phyloP scores from a whole-genome alignment of 2,888 invertebrate species.

The Auanema sp. region DNA sequence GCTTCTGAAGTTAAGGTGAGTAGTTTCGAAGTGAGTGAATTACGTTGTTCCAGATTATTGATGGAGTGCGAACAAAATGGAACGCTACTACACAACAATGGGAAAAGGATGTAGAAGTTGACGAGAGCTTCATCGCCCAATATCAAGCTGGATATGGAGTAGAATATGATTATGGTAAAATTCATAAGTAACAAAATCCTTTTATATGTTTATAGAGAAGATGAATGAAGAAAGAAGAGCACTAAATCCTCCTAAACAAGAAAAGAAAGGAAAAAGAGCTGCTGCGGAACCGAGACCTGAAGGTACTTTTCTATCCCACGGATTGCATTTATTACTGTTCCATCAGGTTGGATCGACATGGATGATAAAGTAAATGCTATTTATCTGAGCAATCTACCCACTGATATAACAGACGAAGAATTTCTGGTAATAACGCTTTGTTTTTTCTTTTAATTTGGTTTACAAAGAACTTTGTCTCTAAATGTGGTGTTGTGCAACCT shows the following conservation, averaged over 20 bases:
- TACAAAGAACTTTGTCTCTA: conserved; percentile 85
- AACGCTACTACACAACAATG: conserved; percentile 86
- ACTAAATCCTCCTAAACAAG: conserved; percentile 31
- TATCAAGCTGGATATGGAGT: conserved; percentile 87
- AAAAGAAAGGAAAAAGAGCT: conserved; percentile 41
- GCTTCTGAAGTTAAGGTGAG: conserved; percentile 34
- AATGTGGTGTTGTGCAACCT: conserved; percentile 90
- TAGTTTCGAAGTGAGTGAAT: not conserved
- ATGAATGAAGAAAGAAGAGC: conserved; percentile 36
- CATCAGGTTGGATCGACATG: conserved; percentile 86
- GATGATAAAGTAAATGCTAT: conserved; percentile 87
- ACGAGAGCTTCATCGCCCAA: conserved; percentile 90
- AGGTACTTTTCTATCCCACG: conserved; percentile 9
- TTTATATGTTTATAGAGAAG: conserved; percentile 50
- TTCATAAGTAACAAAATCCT: conserved; percentile 11
- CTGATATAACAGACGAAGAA: conserved; percentile 80
- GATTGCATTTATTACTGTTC: not conserved
- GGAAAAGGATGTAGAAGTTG: conserved; percentile 75
- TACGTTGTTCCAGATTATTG: too few relatives aligned
- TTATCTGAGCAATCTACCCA: conserved; percentile 88
- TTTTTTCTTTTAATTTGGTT: not conserved
- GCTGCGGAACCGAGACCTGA: conserved; percentile 16
- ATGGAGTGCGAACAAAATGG: conserved; percentile 64
- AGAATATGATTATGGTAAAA: conserved; percentile 35
- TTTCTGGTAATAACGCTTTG: conserved; percentile 42